These are phyloP conservation scores for Agraylea sexmaculata DNA, from an alignment of 1,140 invertebrate species.

Conservation along the genomic window DNA sequence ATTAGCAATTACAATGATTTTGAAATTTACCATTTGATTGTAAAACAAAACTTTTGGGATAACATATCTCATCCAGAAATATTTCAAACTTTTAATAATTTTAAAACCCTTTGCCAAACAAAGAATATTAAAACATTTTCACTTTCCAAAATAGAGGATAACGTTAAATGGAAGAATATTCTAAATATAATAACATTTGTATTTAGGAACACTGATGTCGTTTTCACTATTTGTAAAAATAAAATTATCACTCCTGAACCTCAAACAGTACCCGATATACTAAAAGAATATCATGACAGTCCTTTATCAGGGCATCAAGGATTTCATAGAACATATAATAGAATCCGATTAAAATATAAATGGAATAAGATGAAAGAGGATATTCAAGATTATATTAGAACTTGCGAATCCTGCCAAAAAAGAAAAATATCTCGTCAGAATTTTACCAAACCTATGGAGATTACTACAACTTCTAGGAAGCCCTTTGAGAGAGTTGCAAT, in stretches of 20 bases:
- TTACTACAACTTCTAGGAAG: conserved; percentile 22
- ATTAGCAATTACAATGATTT: background rate
- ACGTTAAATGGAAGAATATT: conserved; percentile 17
- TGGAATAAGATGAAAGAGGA: conserved; percentile 25
- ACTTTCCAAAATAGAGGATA: conserved; percentile 8
- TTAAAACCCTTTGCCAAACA: conserved; percentile 11
- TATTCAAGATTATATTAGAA: conserved; percentile 24
- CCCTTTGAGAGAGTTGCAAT: conserved; percentile 21
- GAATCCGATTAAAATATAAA: conserved; percentile 22
- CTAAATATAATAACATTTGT: conserved; percentile 17
- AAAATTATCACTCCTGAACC: conserved; percentile 9
- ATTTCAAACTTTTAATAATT: conserved; percentile 12
- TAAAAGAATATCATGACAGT: conserved; percentile 22
- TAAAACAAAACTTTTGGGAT: conserved; percentile 17
- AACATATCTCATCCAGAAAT: conserved; percentile 17
- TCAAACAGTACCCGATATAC: conserved; percentile 18
- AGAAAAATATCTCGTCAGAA: conserved; percentile 23
- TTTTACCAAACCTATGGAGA: conserved; percentile 21
- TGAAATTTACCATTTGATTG: conserved; percentile 14
- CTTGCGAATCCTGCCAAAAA: conserved; percentile 25
- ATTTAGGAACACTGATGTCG: conserved; percentile 14
- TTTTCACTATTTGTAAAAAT: conserved; percentile 14
- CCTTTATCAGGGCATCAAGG: conserved; percentile 25
- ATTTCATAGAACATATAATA: conserved; percentile 22
- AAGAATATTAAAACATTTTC: conserved; percentile 12